Evolutionary conservation across 2,113 vertebrate genomes (phyloP).

Genomic region (Sturnus vulgaris): DNA sequence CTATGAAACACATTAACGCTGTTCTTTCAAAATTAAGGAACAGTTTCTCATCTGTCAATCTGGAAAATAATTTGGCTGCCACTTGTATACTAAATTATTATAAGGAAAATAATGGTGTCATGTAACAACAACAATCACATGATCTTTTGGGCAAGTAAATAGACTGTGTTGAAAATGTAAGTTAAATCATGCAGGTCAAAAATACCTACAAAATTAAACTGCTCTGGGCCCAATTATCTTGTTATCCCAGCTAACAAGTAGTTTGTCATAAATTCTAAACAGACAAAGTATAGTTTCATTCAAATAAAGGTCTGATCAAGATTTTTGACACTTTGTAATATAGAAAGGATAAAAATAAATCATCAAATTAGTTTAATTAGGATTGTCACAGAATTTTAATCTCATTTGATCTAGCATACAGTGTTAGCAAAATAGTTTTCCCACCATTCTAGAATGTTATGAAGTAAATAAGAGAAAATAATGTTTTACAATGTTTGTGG

Average conservation of each 20-base stretch:
- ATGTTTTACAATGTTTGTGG: not conserved
- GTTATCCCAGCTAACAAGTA: not conserved
- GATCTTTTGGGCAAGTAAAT: not conserved
- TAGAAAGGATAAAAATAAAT: not conserved
- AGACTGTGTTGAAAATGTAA: not conserved
- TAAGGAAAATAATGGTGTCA: not conserved
- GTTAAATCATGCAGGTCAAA: not conserved
- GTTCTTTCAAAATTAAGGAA: conserved; percentile 53
- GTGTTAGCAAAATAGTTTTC: not conserved
- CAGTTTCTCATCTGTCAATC: conserved; percentile 41
- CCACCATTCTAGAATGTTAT: not conserved
- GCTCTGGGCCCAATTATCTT: not conserved
- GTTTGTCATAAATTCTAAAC: not conserved
- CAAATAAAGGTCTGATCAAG: not conserved
- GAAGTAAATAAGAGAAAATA: not conserved
- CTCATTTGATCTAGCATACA: not conserved
- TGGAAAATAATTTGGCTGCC: conserved; percentile 56
- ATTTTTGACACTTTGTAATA: not conserved
- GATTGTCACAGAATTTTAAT: not conserved
- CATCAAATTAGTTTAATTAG: conserved; percentile 11
- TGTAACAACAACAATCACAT: not conserved
- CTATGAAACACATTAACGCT: conserved; percentile 19
- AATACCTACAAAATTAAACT: not conserved
- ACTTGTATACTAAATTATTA: conserved; percentile 34
- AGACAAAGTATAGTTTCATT: not conserved